Evolutionary conservation across 2,113 vertebrate genomes (phyloP).

Genomic region (Eleginops maclovinus): DNA sequence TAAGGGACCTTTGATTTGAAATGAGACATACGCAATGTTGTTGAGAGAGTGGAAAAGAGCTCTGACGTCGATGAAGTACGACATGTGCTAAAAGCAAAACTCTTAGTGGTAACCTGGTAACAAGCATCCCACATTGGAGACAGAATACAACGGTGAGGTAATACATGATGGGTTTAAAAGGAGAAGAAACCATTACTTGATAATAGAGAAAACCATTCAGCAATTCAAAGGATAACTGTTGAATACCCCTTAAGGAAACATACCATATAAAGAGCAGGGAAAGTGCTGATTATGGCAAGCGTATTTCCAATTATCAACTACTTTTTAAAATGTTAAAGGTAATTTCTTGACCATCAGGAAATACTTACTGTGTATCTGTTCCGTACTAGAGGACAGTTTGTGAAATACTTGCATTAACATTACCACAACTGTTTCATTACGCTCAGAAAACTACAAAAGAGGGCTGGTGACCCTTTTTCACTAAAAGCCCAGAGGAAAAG

Average conservation of each 20-base stretch:
- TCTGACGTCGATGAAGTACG: constrained; percentile 80
- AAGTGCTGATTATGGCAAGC: not conserved
- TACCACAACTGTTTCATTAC: constrained; percentile 67
- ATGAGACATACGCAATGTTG: constrained; percentile 64
- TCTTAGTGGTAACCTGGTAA: constrained; percentile 84
- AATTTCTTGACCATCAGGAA: constrained; percentile 60
- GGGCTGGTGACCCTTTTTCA: constrained; percentile 77
- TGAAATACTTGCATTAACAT: constrained; percentile 50
- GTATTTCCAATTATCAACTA: constrained; percentile 25
- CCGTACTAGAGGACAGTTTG: constrained; percentile 32
- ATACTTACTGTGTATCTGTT: constrained; percentile 44
- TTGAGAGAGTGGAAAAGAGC: constrained; percentile 61
- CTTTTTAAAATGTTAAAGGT: constrained; percentile 28
- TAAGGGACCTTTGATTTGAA: constrained; percentile 54
- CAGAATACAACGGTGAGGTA: constrained; percentile 63
- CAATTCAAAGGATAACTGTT: constrained; percentile 29
- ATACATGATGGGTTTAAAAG: constrained; percentile 33
- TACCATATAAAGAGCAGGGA: not conserved
- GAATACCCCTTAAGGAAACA: not conserved
- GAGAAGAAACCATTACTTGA: constrained; percentile 19
- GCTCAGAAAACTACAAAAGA: constrained; percentile 66
- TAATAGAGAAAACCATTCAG: constrained; percentile 19
- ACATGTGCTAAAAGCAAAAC: constrained; percentile 79
- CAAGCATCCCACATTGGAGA: constrained; percentile 66
- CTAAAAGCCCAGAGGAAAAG: constrained; percentile 83